phyloP scores from a whole-genome alignment of 2,113 vertebrate genomes.

The Takifugu bimaculatus region DNA sequence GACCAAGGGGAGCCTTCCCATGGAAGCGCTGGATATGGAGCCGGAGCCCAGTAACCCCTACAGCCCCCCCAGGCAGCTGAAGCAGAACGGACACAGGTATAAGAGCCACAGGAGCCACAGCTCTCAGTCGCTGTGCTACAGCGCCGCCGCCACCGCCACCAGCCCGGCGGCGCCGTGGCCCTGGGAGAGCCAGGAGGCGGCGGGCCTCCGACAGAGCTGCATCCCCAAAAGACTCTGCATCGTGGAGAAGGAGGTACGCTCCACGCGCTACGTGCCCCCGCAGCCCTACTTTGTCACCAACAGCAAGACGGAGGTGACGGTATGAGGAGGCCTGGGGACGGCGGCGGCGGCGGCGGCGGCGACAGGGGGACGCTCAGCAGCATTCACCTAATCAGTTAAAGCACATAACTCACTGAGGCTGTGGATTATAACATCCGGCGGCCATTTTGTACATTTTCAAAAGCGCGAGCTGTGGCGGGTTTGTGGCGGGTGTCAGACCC shows the following conservation, averaged over 20 bases:
- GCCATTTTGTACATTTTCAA: no score
- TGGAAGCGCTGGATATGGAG: constrained; percentile 81
- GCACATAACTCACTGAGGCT: no score
- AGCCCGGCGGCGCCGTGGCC: constrained; percentile 67
- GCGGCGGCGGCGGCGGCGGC: no score
- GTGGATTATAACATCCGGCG: no score
- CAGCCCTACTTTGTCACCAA: constrained; percentile 97
- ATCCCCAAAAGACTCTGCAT: constrained; percentile 80
- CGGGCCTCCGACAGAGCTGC: constrained; percentile 81
- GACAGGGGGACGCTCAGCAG: background rate
- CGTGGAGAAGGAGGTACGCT: constrained; percentile 82
- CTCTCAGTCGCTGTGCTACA: constrained; percentile 78
- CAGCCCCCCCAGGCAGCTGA: constrained; percentile 79
- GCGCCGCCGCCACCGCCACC: constrained; percentile 63
- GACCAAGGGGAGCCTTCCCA: constrained; percentile 84
- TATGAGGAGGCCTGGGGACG: constrained; percentile 65
- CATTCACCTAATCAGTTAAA: background rate
- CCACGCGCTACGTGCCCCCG: constrained; percentile 82
- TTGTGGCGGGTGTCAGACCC: no score
- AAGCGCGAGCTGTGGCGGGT: no score
- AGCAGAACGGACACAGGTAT: constrained; percentile 85
- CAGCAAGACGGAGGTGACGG: constrained; percentile 99
- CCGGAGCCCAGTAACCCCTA: constrained; percentile 84
- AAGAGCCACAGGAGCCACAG: constrained; percentile 75
- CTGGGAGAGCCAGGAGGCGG: constrained; percentile 84